These are phyloP conservation scores for Pharmacophagus antenor DNA, from an alignment of 2,888 invertebrate genomes.

Conservation along the genomic window DNA sequence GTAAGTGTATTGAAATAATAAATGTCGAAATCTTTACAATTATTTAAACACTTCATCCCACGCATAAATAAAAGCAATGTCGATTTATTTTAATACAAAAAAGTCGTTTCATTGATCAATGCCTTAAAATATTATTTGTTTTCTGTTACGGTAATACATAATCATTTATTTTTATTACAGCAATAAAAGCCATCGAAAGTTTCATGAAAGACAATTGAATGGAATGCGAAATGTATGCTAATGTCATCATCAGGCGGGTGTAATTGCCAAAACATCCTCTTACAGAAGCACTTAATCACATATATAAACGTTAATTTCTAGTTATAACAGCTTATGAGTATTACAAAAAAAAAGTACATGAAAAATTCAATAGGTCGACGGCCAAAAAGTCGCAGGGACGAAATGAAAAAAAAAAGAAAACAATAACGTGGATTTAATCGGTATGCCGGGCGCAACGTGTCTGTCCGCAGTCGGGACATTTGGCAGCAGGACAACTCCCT, in stretches of 20 bases:
- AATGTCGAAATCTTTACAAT: slow-evolving; percentile 20
- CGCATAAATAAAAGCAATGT: slow-evolving; percentile 18
- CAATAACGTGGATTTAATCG: slow-evolving; percentile 72
- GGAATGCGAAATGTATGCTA: slow-evolving; percentile 72
- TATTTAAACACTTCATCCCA: slow-evolving; percentile 21
- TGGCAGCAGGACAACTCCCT: slow-evolving; percentile 66
- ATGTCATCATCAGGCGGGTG: slow-evolving; percentile 52
- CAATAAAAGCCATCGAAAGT: slow-evolving; percentile 66
- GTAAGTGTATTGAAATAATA: slow-evolving; percentile 33
- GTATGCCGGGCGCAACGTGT: slow-evolving; percentile 66
- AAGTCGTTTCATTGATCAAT: slow-evolving; percentile 21
- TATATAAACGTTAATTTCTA: slow-evolving; percentile 54
- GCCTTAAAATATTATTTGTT: slow-evolving; percentile 28
- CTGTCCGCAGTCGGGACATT: slow-evolving; percentile 73
- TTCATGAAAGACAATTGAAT: slow-evolving; percentile 59
- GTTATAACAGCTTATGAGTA: slow-evolving; percentile 59
- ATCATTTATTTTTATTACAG: slow-evolving; percentile 68
- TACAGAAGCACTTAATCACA: slow-evolving; percentile 57
- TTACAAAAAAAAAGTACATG: slow-evolving; percentile 64
- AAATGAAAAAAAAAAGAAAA: slow-evolving; percentile 72
- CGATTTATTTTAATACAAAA: slow-evolving; percentile 7
- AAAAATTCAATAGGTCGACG: slow-evolving; percentile 74
- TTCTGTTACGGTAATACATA: slow-evolving; percentile 44
- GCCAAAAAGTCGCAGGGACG: slow-evolving; percentile 49
- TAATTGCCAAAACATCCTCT: slow-evolving; percentile 72